Evolutionary conservation across 2,113 vertebrate genomes (phyloP).

Genomic region (Platysternon megacephalum): DNA sequence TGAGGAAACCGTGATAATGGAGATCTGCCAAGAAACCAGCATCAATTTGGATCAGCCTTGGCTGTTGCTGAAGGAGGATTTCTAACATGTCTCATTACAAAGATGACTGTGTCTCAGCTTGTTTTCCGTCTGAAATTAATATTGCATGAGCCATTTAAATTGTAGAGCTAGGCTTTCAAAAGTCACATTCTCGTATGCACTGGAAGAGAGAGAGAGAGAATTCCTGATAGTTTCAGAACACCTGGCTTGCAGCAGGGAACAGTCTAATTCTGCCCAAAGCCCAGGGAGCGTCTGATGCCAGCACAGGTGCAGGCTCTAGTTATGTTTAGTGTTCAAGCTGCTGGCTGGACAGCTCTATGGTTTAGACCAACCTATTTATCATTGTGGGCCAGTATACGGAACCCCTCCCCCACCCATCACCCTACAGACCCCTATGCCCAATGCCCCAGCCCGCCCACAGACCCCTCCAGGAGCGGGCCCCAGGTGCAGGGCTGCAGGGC

Average conservation of each 20-base stretch:
- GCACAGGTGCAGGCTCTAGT: rapidly evolving
- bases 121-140: slow-evolving; percentile 44
- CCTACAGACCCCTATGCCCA: too few species aligned
- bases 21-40: slow-evolving; percentile 23
- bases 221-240: neutral
- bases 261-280: neutral
- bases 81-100: slow-evolving; percentile 5
- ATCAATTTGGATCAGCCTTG: neutral
- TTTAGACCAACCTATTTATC: too few species aligned
- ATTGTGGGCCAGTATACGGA: too few species aligned
- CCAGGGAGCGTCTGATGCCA: rapidly evolving
- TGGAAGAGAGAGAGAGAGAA: neutral
- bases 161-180: slow-evolving; percentile 21
- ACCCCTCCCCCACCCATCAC: too few species aligned
- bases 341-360: neutral
- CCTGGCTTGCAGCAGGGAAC: too few species aligned
- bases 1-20: neutral
- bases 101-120: slow-evolving; percentile 26
- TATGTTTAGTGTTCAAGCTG: neutral
- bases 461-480: too few species aligned
- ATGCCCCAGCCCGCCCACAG: too few species aligned
- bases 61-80: neutral
- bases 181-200: slow-evolving; percentile 32
- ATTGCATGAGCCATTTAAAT: slow-evolving; percentile 34
- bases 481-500: too few species aligned